Base-by-base conservation (phyloP, 2,113 vertebrate species). In the Canis aureus region DNA sequence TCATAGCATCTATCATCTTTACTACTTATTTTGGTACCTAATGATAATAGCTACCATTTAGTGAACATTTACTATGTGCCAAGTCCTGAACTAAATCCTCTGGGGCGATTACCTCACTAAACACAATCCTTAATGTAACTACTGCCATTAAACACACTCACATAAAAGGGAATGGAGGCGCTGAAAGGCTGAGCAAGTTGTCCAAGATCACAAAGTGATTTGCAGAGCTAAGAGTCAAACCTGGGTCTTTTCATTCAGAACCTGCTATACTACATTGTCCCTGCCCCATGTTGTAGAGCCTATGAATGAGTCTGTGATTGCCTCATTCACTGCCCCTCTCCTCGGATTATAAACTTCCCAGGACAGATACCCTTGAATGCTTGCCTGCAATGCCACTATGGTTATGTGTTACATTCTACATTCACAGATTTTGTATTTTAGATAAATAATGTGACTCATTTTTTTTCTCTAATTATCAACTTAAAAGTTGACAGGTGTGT, bases 71-170 rank as follows among this genome's bases (percentile, higher is more conserved):
- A 93, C 93, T 91, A 93, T 91, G 71, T 69, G 49, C 60, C 55
- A 86, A 95, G 35, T 97, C 60, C 55, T 78, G 59, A 93, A 94
- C 35, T 49, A 84, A 93, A 81, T 89, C 71, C 91, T 93, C 69
- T 85, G 53, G 66, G 71, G 53, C 55, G 59, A 96, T 93, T 79
- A 49, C 27, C 60, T 92, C 78, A 96, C 29, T 81, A 96, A 88
- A 74, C 25, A 53, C 23, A 92, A 73, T 86, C 88, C 51, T 93
- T 94, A 91, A 85, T 35, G 62, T 57, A 92, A 73, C 59, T 79
- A 80, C 57, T 59, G 5, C 74, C 57, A n/a, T 87, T 67, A 90
- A 87, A 25, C 4, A 67, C 29, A 49, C 51, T 92, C 82, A 92
- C n/a, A 86, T 49, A 64, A 89, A 92, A 89, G 66, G 74, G 74